A percentile compares a stretch with the other conserved stretches of the same genome.
phyloP scores from a whole-genome alignment of 2,797 vertebrate species.

The Lepus townsendii region DNA sequence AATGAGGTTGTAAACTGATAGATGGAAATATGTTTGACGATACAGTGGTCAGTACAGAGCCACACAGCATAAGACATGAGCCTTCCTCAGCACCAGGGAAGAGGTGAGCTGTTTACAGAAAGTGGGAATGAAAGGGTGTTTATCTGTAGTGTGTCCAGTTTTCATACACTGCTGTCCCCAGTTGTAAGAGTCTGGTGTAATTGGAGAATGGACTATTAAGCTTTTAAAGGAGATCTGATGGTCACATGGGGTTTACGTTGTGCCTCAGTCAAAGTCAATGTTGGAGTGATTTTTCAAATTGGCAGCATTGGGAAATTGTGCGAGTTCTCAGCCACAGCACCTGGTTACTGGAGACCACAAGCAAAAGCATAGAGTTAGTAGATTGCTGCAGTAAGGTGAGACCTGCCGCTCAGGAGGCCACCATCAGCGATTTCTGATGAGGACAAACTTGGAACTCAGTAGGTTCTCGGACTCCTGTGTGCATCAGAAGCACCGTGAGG shows the following conservation, averaged over 20 bases:
- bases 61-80: background rate
- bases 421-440: background rate
- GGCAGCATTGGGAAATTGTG: background rate
- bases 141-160: background rate
- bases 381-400: background rate
- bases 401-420: background rate
- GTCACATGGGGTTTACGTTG: background rate
- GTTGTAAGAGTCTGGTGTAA: conserved; percentile 19
- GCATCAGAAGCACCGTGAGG: background rate
- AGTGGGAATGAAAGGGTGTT: background rate
- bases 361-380: background rate
- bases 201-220: background rate
- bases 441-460: background rate
- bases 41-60: background rate
- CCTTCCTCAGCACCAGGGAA: background rate
- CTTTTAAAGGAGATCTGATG: background rate
- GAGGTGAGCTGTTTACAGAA: background rate
- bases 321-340: background rate
- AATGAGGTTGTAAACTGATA: conserved; percentile 6
- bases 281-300: background rate
- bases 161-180: background rate
- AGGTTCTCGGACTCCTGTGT: background rate
- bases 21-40: background rate
- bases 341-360: conserved; percentile 4
- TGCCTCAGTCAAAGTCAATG: conserved; percentile 1